phyloP scores from a whole-genome alignment of 2,113 vertebrate genomes.

The Prochilodus magdalenae region DNA sequence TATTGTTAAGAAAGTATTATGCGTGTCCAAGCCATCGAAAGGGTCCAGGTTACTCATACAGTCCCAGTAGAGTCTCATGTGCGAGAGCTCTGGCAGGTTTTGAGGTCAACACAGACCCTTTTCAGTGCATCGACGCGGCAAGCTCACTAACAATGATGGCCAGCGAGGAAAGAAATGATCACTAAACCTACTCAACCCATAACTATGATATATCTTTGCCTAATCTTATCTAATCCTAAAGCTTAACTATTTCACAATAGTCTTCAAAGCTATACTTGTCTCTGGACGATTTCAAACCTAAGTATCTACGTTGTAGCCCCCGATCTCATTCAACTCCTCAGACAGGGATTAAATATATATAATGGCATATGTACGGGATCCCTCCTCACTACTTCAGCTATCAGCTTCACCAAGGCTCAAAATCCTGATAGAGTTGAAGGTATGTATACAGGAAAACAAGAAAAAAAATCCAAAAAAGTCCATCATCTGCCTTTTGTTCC shows the following conservation, averaged over 20 bases:
- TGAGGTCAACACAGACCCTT: conserved; percentile 34
- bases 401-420: conserved; percentile 39
- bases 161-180: conserved; percentile 33
- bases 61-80: conserved; percentile 58
- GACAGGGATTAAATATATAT: conserved; percentile 48
- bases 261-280: conserved; percentile 41
- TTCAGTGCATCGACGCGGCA: conserved; percentile 40
- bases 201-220: conserved; percentile 45
- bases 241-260: conserved; percentile 49
- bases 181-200: conserved; percentile 37
- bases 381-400: conserved; percentile 34
- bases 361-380: conserved; percentile 39
- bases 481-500: conserved; percentile 67
- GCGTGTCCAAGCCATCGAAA: conserved; percentile 42
- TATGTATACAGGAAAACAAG: conserved; percentile 37
- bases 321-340: conserved; percentile 37
- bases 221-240: conserved; percentile 47
- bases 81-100: conserved; percentile 60
- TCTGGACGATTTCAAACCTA: conserved; percentile 36
- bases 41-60: conserved; percentile 37
- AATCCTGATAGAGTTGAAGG: conserved; percentile 40
- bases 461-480: conserved; percentile 33
- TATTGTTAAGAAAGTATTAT: conserved; percentile 23
- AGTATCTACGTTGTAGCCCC: conserved; percentile 47
- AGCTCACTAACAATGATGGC: conserved; percentile 22